These are phyloP conservation scores for Diacarnus erythraeanus DNA, from an alignment of 37 sponge, comb jelly and placozoan genomes.

Conservation along the genomic window DNA sequence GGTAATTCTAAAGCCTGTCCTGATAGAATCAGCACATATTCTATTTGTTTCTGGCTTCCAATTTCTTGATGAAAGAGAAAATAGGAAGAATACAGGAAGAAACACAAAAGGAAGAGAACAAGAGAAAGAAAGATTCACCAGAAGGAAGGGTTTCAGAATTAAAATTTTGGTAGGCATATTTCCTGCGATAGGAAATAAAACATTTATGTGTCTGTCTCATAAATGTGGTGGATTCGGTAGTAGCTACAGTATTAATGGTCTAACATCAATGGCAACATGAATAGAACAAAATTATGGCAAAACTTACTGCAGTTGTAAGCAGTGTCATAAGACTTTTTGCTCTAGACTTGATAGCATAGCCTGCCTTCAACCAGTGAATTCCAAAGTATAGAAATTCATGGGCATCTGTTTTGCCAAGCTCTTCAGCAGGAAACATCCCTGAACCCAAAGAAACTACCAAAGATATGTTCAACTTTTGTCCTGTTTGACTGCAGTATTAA, in stretches of 20 bases:
- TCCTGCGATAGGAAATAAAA: too few species aligned
- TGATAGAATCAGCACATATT: too few species aligned
- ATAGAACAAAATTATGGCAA: not conserved
- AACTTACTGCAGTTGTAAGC: slow-evolving; percentile 47
- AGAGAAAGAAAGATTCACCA: too few species aligned
- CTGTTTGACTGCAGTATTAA: not conserved
- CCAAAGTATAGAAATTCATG: slow-evolving; percentile 54
- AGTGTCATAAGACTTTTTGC: slow-evolving; percentile 36
- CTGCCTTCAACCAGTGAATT: slow-evolving; percentile 37
- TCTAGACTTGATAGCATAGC: slow-evolving; percentile 11
- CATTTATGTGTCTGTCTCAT: too few species aligned
- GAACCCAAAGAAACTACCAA: slow-evolving; percentile 47
- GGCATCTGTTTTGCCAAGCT: slow-evolving; percentile 48
- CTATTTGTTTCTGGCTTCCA: too few species aligned
- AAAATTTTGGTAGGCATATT: too few species aligned
- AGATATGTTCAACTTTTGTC: slow-evolving; percentile 28
- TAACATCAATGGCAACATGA: not conserved
- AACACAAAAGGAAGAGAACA: too few species aligned
- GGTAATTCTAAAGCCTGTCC: too few species aligned
- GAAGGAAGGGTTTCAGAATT: too few species aligned
- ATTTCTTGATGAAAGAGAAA: too few species aligned
- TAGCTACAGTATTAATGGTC: not conserved
- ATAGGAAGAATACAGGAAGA: too few species aligned
- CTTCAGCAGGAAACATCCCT: slow-evolving; percentile 42
- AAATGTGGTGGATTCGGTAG: too few species aligned